Evolutionary conservation across 2,797 vertebrate species (phyloP).

Genomic region (Dendrocincla fuliginosa): DNA sequence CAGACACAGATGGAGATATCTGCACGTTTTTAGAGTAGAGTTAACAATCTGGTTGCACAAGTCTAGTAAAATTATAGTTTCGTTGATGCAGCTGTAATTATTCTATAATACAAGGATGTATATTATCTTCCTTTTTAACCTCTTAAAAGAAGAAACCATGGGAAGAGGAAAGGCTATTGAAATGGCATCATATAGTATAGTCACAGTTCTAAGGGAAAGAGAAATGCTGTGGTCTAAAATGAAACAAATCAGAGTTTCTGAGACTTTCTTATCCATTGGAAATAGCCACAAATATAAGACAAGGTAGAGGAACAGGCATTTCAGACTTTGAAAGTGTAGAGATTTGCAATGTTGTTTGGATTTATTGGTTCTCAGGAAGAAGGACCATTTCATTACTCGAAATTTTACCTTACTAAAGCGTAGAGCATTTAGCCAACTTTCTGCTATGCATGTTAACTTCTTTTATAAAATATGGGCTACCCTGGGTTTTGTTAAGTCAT

Average conservation of each 20-base stretch:
- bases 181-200: background rate
- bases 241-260: constrained; percentile 32
- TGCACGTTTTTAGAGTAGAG: constrained; percentile 40
- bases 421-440: background rate
- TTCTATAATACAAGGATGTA: background rate
- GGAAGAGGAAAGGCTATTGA: background rate
- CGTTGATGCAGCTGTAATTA: constrained; percentile 15
- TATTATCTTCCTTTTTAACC: background rate
- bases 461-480: background rate
- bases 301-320: background rate
- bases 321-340: background rate
- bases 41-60: constrained; percentile 52
- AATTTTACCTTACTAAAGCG: background rate
- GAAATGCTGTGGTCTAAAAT: constrained; percentile 22
- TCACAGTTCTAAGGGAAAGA: constrained; percentile 40
- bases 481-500: background rate
- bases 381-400: background rate
- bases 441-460: background rate
- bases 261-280: background rate
- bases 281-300: background rate
- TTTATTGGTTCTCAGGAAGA: background rate
- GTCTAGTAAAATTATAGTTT: constrained; percentile 33
- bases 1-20: constrained; percentile 56
- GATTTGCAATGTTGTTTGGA: background rate
- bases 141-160: background rate